Evolutionary conservation across 2,797 vertebrate genomes (phyloP).

Genomic region (Sebastes hubbsi): DNA sequence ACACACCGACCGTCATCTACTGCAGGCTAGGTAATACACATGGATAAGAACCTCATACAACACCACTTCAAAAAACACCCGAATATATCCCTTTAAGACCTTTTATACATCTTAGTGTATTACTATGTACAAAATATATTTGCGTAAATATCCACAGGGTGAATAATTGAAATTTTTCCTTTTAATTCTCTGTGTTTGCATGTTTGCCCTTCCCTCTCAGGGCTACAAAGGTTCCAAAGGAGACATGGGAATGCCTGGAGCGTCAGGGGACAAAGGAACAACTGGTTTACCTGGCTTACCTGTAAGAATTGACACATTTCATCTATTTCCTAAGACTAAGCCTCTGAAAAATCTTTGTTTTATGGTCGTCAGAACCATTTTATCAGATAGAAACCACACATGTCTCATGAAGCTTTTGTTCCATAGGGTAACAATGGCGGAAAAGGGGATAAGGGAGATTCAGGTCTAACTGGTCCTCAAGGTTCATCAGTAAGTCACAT

Average conservation of each 20-base stretch:
- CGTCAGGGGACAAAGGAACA: constrained; percentile 92
- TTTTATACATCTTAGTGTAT: neutral
- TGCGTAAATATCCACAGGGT: neutral
- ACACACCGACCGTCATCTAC: no score
- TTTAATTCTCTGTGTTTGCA: neutral
- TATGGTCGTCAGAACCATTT: neutral
- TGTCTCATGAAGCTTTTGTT: constrained; percentile 26
- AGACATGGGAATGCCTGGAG: constrained; percentile 91
- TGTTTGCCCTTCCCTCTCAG: constrained; percentile 69
- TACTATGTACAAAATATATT: neutral
- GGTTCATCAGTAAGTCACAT: constrained; percentile 90
- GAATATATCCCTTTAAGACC: no score
- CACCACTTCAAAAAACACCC: no score
- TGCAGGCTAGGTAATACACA: no score
- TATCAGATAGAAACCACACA: neutral
- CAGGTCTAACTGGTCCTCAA: constrained; percentile 90
- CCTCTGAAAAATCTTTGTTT: neutral
- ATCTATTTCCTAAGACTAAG: neutral
- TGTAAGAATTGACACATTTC: constrained; percentile 77
- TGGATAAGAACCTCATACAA: no score
- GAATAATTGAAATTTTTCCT: neutral
- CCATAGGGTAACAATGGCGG: constrained; percentile 90
- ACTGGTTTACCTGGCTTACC: constrained; percentile 93
- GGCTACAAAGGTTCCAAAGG: constrained; percentile 97
- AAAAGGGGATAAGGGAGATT: constrained; percentile 96